Evolutionary conservation across 2,113 vertebrate genomes (phyloP).

Genomic region (Saccopteryx leptura): DNA sequence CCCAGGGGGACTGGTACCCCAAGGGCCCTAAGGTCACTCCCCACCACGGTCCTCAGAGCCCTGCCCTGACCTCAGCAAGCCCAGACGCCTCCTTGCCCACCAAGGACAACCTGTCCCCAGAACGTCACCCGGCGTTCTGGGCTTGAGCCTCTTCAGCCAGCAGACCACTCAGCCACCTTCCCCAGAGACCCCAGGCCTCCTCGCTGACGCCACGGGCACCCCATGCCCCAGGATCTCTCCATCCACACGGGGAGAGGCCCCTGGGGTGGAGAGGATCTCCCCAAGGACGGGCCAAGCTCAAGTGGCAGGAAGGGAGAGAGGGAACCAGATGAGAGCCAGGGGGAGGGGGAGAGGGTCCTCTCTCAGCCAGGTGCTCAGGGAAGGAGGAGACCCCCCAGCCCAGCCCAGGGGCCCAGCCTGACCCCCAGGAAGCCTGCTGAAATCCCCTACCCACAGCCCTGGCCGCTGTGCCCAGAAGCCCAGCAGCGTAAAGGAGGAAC

Average conservation of each 20-base stretch:
- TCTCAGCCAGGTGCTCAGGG: neutral
- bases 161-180: neutral
- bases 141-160: no score
- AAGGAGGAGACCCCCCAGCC: fast-evolving
- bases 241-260: fast-evolving
- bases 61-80: no score
- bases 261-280: no score
- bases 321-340: fast-evolving
- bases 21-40: neutral
- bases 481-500: neutral
- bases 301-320: no score
- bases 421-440: neutral
- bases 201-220: neutral
- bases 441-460: neutral
- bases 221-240: neutral
- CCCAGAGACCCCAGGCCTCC: neutral
- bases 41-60: neutral
- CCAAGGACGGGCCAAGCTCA: neutral
- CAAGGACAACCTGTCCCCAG: neutral
- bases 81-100: fast-evolving
- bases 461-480: neutral
- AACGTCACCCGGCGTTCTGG: fast-evolving
- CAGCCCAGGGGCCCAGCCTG: neutral
- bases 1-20: no score
- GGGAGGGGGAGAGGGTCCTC: neutral